Base-by-base conservation (phyloP, 2,113 vertebrate species). In the Paratilapia polleni region DNA sequence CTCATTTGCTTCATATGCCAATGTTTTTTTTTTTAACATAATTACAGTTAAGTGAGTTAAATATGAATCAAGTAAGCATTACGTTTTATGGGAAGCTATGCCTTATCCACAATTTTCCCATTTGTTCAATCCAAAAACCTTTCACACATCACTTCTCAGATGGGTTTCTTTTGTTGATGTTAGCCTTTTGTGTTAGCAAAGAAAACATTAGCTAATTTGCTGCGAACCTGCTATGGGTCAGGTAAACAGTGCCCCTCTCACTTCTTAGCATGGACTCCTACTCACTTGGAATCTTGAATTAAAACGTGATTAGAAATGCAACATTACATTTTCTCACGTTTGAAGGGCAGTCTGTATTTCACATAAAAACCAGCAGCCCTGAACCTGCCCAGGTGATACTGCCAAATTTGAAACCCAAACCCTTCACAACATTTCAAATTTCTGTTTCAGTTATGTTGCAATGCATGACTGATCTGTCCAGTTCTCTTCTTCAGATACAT, bases 331-430 rank as follows among this genome's bases (percentile, higher is more conserved):
- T 64, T 78, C 47, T 41, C 76, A 82, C 6, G 1, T 78, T 49
- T 81, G 13, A 66, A 70, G 43, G 43, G 28, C 19, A 70, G 66
- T 70, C 49, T 73, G 68, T 54, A 34, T 54, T 54, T 73, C 47
- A 31, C 49, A n/a, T 52, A 17, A 52, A 54, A 52, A 73, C 24
- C 20, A 13, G 43, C 66, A 73, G 17, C 47, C 47, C 68, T 5
- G 47, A 73, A 31, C 47, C 31, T 73, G 26, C 26, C 47, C 10
- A 13, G 26, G 26, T 52, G 26, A 52, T 5, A 2, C 61, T 54
- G 78, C 61, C 68, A 80, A 63, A 1, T 49, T 2, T 80, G 77
- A 80, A 73, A 73, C 47, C 49, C 28, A 56, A 60, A 47, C 60
- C 77, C 20, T 28, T 34, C 36, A n/a, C 68, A 31, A 77, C 41